Evolutionary conservation across 2,113 vertebrate species (phyloP).

Genomic region (Setophaga kirtlandii): DNA sequence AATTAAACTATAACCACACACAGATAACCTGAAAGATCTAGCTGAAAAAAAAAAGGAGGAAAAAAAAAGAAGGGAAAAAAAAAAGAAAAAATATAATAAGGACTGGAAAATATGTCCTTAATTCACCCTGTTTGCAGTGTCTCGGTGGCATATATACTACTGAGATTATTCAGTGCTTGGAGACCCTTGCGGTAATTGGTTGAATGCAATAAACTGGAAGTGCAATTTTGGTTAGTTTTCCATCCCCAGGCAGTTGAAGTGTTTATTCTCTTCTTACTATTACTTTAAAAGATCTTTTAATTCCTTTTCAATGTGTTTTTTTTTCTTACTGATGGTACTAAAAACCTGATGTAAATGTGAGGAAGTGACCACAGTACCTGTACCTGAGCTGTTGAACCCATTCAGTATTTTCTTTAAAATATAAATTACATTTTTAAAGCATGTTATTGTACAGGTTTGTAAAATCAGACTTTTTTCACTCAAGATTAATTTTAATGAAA

Average conservation of each 20-base stretch:
- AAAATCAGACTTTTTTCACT: background rate
- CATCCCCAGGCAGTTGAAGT: background rate
- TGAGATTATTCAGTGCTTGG: background rate
- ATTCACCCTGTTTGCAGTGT: slow-evolving; percentile 39
- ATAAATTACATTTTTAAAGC: background rate
- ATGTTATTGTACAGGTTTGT: background rate
- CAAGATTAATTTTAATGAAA: background rate
- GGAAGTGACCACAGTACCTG: background rate
- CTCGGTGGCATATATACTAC: background rate
- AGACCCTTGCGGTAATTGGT: slow-evolving; percentile 33
- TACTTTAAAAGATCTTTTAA: slow-evolving; percentile 1
- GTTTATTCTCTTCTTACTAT: slow-evolving; percentile 2
- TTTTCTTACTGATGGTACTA: background rate
- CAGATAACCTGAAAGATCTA: slow-evolving; percentile 62
- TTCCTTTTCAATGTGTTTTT: background rate
- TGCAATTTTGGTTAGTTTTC: slow-evolving; percentile 39
- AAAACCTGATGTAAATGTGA: background rate
- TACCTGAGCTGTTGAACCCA: background rate
- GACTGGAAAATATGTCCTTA: slow-evolving; percentile 61
- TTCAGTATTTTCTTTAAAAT: background rate
- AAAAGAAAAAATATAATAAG: background rate
- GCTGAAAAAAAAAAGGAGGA: background rate
- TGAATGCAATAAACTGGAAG: slow-evolving; percentile 18
- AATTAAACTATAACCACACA: slow-evolving; percentile 72
- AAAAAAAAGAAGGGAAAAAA: background rate